phyloP scores from a whole-genome alignment of 2,888 invertebrate genomes.

The Ephialtes manifestator region DNA sequence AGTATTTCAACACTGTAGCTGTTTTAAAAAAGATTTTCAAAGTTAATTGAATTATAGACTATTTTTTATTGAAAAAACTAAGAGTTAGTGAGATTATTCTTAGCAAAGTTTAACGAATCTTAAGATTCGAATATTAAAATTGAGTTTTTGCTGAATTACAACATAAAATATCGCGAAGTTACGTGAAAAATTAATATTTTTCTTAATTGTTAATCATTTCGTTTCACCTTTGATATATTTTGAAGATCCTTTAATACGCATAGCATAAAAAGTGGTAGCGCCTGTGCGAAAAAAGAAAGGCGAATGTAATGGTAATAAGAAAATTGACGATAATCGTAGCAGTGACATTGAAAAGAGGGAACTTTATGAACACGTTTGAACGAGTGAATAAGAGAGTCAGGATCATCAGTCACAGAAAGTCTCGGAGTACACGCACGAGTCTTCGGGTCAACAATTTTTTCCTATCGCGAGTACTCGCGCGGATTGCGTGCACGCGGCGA shows the following conservation, averaged over 20 bases:
- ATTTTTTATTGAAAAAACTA: not conserved
- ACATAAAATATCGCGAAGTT: not conserved
- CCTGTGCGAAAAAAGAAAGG: constrained; percentile 58
- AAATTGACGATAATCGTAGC: constrained; percentile 66
- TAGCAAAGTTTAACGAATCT: too few relatives aligned
- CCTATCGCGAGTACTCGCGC: constrained; percentile 41
- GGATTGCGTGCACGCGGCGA: constrained; percentile 51
- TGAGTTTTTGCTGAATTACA: not conserved
- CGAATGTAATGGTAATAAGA: constrained; percentile 61
- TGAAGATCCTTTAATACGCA: not conserved
- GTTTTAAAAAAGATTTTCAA: not conserved
- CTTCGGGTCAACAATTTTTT: constrained; percentile 59
- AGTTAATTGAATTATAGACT: not conserved
- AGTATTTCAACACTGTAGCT: not conserved
- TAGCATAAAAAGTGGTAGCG: constrained; percentile 60
- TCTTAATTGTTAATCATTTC: not conserved
- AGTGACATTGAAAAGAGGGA: constrained; percentile 43
- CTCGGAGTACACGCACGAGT: constrained; percentile 20
- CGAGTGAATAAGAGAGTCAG: constrained; percentile 39
- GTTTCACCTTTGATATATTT: not conserved
- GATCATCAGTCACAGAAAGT: constrained; percentile 33
- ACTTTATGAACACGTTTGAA: constrained; percentile 62
- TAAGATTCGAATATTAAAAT: not conserved
- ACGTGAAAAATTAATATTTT: not conserved
- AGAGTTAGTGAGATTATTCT: too few relatives aligned